phyloP scores from a whole-genome alignment of 2,113 vertebrate species.

The Marmota monax region DNA sequence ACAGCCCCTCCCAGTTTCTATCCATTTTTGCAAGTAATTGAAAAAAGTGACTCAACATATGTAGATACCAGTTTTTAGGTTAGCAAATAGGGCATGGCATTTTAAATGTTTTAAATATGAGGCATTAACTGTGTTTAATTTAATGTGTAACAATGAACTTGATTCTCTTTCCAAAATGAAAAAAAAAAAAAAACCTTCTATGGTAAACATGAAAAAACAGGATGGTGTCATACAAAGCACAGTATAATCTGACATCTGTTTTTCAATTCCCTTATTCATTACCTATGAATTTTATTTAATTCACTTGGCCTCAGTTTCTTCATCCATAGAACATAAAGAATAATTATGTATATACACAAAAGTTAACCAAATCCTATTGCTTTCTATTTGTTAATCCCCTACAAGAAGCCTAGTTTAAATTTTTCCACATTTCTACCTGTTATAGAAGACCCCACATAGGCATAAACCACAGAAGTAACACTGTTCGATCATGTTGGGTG shows the following conservation, averaged over 20 bases:
- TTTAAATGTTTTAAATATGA: conserved; percentile 70
- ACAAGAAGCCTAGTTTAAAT: neutral
- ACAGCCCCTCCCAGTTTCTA: conserved; percentile 82
- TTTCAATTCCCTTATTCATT: neutral
- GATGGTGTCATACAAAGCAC: neutral
- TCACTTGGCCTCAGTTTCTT: neutral
- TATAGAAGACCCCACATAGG: neutral
- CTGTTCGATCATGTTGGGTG: neutral
- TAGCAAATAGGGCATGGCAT: conserved; percentile 77
- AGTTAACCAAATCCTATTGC: neutral
- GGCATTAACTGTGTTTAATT: conserved; percentile 63
- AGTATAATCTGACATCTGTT: neutral
- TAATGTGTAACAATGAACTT: conserved; percentile 70
- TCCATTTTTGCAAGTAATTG: conserved; percentile 82
- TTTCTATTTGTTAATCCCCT: neutral
- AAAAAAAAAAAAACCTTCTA: conserved; percentile 52
- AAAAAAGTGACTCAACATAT: conserved; percentile 83
- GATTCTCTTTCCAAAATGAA: conserved; percentile 56
- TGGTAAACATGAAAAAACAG: conserved; percentile 32
- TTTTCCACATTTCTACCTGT: neutral
- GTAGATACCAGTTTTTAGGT: conserved; percentile 79
- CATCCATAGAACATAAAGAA: neutral
- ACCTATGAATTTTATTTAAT: conserved; percentile 1
- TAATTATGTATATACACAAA: neutral
- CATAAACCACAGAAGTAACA: neutral